Evolutionary conservation across 2,797 vertebrate species (phyloP).

Genomic region (Amblyraja radiata): DNA sequence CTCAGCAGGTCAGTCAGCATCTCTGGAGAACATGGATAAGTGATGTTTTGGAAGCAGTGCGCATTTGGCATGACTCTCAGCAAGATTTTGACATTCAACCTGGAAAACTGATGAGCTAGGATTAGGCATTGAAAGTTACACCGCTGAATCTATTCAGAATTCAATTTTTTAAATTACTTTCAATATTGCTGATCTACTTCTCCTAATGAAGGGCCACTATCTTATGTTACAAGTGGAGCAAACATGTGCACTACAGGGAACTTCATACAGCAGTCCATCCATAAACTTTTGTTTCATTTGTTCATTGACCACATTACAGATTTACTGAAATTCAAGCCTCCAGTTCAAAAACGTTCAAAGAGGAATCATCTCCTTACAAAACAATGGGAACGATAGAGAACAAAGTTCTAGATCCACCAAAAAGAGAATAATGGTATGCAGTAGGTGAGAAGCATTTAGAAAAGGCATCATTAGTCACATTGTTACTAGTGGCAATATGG

Average conservation of each 20-base stretch:
- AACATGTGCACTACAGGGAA: not conserved
- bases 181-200: not conserved
- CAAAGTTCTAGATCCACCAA: not conserved
- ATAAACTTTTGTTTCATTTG: not conserved
- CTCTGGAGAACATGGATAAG: too few species aligned
- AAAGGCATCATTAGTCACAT: not conserved
- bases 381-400: not conserved
- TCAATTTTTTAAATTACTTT: not conserved
- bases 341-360: not conserved
- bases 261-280: not conserved
- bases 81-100: not conserved
- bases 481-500: not conserved
- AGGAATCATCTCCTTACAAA: not conserved
- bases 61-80: not conserved
- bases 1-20: too few species aligned
- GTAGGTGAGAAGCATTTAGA: too few species aligned
- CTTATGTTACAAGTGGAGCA: not conserved
- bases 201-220: not conserved
- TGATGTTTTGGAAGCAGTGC: not conserved
- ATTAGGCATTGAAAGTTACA: too few species aligned
- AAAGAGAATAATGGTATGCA: too few species aligned
- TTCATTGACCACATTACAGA: not conserved
- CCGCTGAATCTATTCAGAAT: too few species aligned
- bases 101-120: not conserved
- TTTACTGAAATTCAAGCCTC: not conserved